Base-by-base conservation (phyloP, 2,888 invertebrate species). In the Cheilosia grossa region DNA sequence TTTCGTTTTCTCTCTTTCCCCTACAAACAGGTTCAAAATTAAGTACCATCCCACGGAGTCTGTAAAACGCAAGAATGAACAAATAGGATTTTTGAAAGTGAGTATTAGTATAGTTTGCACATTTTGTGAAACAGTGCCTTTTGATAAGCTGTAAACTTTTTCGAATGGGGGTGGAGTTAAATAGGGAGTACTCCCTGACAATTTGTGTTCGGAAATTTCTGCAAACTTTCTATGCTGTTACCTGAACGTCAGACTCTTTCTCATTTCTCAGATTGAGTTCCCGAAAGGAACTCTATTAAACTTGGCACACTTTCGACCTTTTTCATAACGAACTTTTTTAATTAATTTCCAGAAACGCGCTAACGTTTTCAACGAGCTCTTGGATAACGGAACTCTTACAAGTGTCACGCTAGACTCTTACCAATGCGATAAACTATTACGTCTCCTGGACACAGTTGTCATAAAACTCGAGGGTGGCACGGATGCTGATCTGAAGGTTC, bases 1-100 rank as follows among this genome's bases (percentile, higher is more conserved):
- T 40, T 7, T 13, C 27, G 49, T 59, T 58, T 69, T 33, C 7
- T 61, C 7, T 74, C 27, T 63, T 81, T 42, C 21, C 49, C 54
- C 33, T 81, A 89, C 88, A 90, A 90, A 78, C 93, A 99, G 99
- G 99, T 99, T 99, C 94, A 98, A 98, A 93, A 95, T 97, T 89
- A 99, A 99, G 93, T 99, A 99, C 91, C 99, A 99, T 92, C 99
- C 99, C 3, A 98, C 98, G 92, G 99, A 99, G 90, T 97, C 97
- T 67, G 94, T 96, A 40, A 98, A 96, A 91, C 93, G 97, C 74
- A 97, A 96, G 91, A 96, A 97, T 19, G 98, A 98, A 90, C 97
- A 98, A 89, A 93, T 95, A 73, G 92, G 93, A 74, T 96, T 97
- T 75, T 93, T 98, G 51, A 96, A 96, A 94, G 97, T 97, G 93